phyloP scores from a whole-genome alignment of 2,888 invertebrate species.

The Chouioia cunea region DNA sequence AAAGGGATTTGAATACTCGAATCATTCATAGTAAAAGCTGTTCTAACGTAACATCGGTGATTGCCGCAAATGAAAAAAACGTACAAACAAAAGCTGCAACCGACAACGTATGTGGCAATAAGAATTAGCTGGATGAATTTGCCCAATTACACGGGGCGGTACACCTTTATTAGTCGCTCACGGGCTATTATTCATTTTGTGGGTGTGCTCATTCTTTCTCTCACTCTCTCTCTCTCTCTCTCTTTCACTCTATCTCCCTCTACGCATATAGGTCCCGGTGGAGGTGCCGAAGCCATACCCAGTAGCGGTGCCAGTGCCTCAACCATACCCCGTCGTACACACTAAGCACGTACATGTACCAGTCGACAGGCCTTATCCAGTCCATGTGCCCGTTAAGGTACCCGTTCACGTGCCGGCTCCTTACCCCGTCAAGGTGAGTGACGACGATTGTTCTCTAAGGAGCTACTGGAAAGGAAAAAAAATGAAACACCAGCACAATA shows the following conservation, averaged over 20 bases:
- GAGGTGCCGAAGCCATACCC: constrained; percentile 70
- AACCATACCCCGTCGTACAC: constrained; percentile 69
- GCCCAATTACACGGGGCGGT: neutral
- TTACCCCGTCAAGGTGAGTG: constrained; percentile 70
- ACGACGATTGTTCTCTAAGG: constrained; percentile 6
- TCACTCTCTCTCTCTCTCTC: too few species aligned
- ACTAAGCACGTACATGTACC: constrained; percentile 68
- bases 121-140: constrained; percentile 8
- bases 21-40: too few species aligned
- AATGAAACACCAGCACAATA: too few species aligned
- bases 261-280: constrained; percentile 65
- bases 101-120: neutral
- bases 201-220: too few species aligned
- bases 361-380: constrained; percentile 70
- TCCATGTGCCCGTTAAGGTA: constrained; percentile 71
- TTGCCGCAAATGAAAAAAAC: too few species aligned
- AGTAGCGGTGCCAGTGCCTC: constrained; percentile 70
- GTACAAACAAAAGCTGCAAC: too few species aligned
- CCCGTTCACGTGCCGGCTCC: constrained; percentile 71
- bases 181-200: too few species aligned
- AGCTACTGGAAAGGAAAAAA: neutral
- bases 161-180: too few species aligned
- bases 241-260: too few species aligned
- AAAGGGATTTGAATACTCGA: too few species aligned
- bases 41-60: too few species aligned